These are phyloP conservation scores for Acanthornis magna DNA, from an alignment of 2,797 vertebrate species.

Conservation along the genomic window DNA sequence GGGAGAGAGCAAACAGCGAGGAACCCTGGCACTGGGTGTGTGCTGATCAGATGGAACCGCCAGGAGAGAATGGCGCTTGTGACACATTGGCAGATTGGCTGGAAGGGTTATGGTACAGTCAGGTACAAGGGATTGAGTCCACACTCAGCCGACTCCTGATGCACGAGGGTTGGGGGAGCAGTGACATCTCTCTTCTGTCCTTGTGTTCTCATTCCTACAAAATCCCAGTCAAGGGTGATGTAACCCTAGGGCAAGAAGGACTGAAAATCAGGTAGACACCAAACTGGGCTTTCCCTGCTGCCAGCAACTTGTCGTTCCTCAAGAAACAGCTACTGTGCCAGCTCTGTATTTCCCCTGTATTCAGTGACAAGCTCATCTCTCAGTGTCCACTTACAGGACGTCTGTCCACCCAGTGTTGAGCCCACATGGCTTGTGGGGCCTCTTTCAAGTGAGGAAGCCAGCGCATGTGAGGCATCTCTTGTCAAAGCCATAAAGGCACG, in stretches of 20 bases:
- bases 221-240: not conserved
- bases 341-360: not conserved
- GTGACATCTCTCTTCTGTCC: not conserved
- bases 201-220: not conserved
- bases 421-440: not conserved
- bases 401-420: not conserved
- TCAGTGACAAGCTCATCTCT: not conserved
- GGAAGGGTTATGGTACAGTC: not conserved
- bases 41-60: not conserved
- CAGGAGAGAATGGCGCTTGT: not conserved
- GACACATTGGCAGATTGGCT: not conserved
- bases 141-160: accelerated
- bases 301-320: not conserved
- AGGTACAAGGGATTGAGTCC: not conserved
- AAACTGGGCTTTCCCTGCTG: not conserved
- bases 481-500: not conserved
- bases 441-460: not conserved
- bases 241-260: not conserved
- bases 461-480: not conserved
- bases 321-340: not conserved
- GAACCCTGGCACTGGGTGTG: not conserved
- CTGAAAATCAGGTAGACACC: not conserved
- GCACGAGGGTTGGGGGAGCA: not conserved
- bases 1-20: not conserved
- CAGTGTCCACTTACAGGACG: not conserved